phyloP scores from a whole-genome alignment of 2,888 invertebrate genomes.

The Frankliniella intonsa region DNA sequence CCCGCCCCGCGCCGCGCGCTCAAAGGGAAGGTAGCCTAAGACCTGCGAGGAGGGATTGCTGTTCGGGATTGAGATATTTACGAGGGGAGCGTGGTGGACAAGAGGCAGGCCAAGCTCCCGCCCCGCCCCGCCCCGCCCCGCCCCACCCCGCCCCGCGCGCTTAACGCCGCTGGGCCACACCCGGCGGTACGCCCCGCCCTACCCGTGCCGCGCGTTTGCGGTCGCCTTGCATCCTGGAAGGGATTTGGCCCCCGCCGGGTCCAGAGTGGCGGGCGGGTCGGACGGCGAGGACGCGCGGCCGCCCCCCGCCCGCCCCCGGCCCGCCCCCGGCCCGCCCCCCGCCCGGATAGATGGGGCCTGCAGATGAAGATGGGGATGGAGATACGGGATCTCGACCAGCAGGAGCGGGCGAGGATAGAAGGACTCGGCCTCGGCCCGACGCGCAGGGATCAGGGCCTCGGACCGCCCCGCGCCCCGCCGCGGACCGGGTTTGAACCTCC shows the following conservation, averaged over 20 bases:
- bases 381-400: too few relatives aligned
- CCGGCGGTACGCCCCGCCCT: not conserved
- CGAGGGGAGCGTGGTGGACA: slow-evolving; percentile 6
- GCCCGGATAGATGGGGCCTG: too few relatives aligned
- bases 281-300: not conserved
- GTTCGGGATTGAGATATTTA: slow-evolving; percentile 10
- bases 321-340: not conserved
- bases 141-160: not conserved
- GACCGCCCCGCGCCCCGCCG: too few relatives aligned
- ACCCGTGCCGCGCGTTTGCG: not conserved
- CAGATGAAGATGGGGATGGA: too few relatives aligned
- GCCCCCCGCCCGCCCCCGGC: not conserved
- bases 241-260: not conserved
- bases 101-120: not conserved
- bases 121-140: too few relatives aligned
- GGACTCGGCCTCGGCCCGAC: not conserved
- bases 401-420: too few relatives aligned
- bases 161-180: too few relatives aligned
- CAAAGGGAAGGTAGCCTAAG: not conserved
- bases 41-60: slow-evolving; percentile 10
- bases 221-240: not conserved
- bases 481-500: not conserved
- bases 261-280: not conserved
- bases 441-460: not conserved
- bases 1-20: not conserved